Evolutionary conservation across 2,797 vertebrate genomes (phyloP), one percentile per base, ranked within the genome.

Genomic region (Clarias pachynema): DNA sequence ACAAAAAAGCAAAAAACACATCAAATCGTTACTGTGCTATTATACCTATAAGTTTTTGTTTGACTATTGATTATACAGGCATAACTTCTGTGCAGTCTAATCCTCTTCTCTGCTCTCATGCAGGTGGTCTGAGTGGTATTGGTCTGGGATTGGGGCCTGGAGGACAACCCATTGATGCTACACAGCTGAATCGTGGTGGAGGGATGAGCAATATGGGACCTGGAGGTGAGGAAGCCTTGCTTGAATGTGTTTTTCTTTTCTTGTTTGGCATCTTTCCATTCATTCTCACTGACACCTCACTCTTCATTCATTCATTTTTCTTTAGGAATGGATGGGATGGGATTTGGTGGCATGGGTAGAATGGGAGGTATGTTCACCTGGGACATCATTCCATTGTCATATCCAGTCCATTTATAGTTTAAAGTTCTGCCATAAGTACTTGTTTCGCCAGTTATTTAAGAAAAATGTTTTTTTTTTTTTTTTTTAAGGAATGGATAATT

Each of bases 281-380:
- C 34, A 24, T 82, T 37, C 34, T 65, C 62, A 40, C 53, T 20
- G 37, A 62, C 56, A 2, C 77, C 44, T 83, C 66, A 81, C 18
- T 79, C 80, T 31, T 81, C 84, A 81, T 70, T 49, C 68, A 72
- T 44, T 79, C 78, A 56, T 83, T 73, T 86, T 37, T 75, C n/a
- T 94, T 86, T 92, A 99, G 98, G 97, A 92, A 97, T 99, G 96
- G 97, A 99, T 94, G 97, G 97, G 92, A 97, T 99, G 96, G 96
- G 96, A 91, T 99, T 97, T 92, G 96, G 96, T 91, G 94, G 93
- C 91, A 97, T 98, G 97, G 97, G 97, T 92, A 97, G 98, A 90
- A 98, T 99, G 95, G 97, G 97, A 95, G 98, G 98, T 98, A 96
- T 93, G 91, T 92, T 72, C 49, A 68, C 26, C 66, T 20, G 22